Evolutionary conservation across 2,113 vertebrate species (phyloP).

Genomic region (Chauna torquata): DNA sequence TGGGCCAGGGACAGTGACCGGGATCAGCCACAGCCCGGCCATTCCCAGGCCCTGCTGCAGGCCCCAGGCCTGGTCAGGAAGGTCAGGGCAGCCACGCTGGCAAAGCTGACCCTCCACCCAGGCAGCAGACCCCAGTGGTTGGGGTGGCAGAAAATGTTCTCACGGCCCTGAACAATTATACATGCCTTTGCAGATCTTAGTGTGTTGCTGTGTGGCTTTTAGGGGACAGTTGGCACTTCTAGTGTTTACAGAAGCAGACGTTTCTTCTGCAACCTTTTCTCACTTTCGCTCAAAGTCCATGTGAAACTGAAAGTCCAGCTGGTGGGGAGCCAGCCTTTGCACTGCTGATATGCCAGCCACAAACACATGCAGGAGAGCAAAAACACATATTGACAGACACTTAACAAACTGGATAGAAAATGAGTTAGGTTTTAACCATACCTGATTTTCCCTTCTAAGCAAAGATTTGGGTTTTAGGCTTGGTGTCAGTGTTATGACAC

Average conservation of each 20-base stretch:
- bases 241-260: neutral
- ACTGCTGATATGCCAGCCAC: neutral
- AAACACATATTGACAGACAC: neutral
- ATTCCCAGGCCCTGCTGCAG: neutral
- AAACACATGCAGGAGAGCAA: neutral
- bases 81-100: neutral
- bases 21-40: neutral
- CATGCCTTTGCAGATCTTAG: neutral
- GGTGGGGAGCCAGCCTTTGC: rapidly evolving
- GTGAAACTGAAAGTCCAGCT: neutral
- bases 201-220: neutral
- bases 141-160: neutral
- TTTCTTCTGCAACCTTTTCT: neutral
- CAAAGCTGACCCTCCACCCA: neutral
- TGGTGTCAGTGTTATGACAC: neutral
- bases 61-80: neutral
- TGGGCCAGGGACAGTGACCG: neutral
- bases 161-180: neutral
- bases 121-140: neutral
- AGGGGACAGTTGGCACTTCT: neutral
- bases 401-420: neutral
- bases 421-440: neutral
- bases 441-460: neutral
- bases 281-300: neutral
- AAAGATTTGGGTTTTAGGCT: neutral